Evolutionary conservation across 2,113 vertebrate species (phyloP), one percentile per base, ranked within the genome.

Genomic region (Caloenas nicobarica): DNA sequence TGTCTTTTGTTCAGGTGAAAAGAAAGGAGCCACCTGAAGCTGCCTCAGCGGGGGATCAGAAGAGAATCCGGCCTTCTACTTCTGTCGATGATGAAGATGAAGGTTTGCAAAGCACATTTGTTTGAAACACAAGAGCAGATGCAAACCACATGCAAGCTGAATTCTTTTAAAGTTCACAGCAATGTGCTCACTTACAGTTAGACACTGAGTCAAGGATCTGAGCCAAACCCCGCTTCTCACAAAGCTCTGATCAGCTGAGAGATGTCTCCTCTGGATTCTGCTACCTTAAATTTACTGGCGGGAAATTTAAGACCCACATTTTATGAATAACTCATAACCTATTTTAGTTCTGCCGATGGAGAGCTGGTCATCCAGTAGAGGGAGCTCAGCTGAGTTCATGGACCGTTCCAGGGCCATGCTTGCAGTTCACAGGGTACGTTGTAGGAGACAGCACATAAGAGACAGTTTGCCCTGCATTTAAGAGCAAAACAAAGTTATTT

Each of bases 61-160:
- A 99, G 96, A 98, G 99, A 86, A 98, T 99, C 29, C 98, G 99
- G 56, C 99, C 99, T 22, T 99, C 99, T 4, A 98, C 99, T 24
- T 99, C 99, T 1, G 98, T 98, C 8, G 99, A 99, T 21, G 99
- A 99, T 89, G 99, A 99, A 94, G 99, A 99, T 73, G 99, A 99
- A 99, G 99, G 99, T 99, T 69, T 40, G 97, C 24, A 62, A 50
- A 88, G 64, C 72, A 40, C 81, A 48, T 91, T 95, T 96, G 88
- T 93, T 94, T 88, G 70, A 89, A 88, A 89, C 56, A 53, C n/a
- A 8, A 64, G 61, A 92, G 70, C 70, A 88, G 68, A 91, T 96
- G 88, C 91, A 95, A 95, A 68, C 66, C 86, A 46, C 90, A 76
- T 38, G 21, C 76, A 28, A 74, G 70, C 81, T 86, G 77, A 80